Evolutionary conservation across 2,113 vertebrate species (phyloP), one percentile per base, ranked within the genome.

Genomic region (Lichenostomus cassidix): DNA sequence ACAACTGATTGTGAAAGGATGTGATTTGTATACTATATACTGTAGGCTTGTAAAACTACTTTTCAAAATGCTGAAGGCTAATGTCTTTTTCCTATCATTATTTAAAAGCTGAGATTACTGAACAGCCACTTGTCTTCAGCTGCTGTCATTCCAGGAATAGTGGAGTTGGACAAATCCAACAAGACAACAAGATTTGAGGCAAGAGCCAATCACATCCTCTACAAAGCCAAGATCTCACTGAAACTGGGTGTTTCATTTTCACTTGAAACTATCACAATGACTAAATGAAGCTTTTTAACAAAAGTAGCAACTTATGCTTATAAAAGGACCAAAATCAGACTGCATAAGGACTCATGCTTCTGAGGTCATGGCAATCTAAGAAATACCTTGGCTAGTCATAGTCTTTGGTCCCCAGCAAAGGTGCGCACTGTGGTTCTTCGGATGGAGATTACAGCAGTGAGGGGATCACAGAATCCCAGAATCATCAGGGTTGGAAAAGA

Each of bases 81-180:
- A 81, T 79, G 28, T 29, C 7, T 81, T 68, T 39, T 62, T 83
- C 37, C 41, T 53, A 20, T 78, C 73, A 49, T 87, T 76, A 76
- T 58, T 94, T 65, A 82, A 76, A 71, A 85, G 37, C 53, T 60
- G 65, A 75, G 20, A 91, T 86, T 83, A 55, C 81, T 69, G 68
- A 94, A 73, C 27, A 81, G 73, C 44, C 80, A 59, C 53, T 94
- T 92, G 27, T 85, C 63, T 94, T 85, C 46, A 58, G 41, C 82
- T 73, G 81, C 77, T 70, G 27, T 70, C 64, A 49, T 55, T n/a
- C 56, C 27, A 58, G 44, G 87, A 87, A 87, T 78, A 60, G 44
- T 58, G 42, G 62, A 68, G 59, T 58, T 4, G 8, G 53, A 58
- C 70, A 82, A 39, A 37, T 22, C 21, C 46, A 47, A 47, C 21